Base-by-base conservation (phyloP, 2,888 invertebrate species). In the Ashinkailepas kermadecensis region DNA sequence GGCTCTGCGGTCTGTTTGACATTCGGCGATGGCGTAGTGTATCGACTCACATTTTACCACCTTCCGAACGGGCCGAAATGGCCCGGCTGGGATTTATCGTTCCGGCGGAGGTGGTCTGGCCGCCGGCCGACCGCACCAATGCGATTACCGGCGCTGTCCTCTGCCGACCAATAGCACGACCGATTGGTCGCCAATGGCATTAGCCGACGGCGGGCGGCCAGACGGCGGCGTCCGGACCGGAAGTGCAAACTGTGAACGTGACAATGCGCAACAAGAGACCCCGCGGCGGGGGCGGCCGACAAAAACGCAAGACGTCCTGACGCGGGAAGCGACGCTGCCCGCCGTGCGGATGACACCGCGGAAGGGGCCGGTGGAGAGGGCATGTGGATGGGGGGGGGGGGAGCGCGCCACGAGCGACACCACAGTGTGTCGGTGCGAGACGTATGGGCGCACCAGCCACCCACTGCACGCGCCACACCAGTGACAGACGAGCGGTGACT, bases 171-270 rank as follows among this genome's bases (percentile, higher is more conserved):
- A 39, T 74, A 12, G 39, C 74, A 74, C 74, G 74, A 23, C 74
- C 74, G 74, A 54, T 54, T 74, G 74, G 15, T 25, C 74, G 25
- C 54, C 74, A 74, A 74, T 74, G 74, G 74, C 74, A 74, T 74
- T 74, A 74, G 54, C 9, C 23, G 10, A 1, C 54, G 74, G 54
- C 21, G 74, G 18, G 74, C 13, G 18, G 74, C 54, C 15, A 23
- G 6, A 13, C 15, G 39, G 25, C 4, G 9, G 67, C 4, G n/a
- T 67, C 74, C 54, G 74, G 39, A 12, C 15, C 74, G 54, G 74
- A 74, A 54, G 74, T 21, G 21, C 8, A 39, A 39, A 54, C n/a
- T 74, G 6, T 18, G 74, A 18, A 6, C 12, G 67, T 13, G 67
- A 74, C 74, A 74, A 54, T 74, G 74, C 74, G 74, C 74, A 21